A percentile compares a stretch with the other conserved stretches of the same genome.
Conservation (phyloP, 2,113 vertebrate species). For the Pangasianodon hypophthalmus region DNA sequence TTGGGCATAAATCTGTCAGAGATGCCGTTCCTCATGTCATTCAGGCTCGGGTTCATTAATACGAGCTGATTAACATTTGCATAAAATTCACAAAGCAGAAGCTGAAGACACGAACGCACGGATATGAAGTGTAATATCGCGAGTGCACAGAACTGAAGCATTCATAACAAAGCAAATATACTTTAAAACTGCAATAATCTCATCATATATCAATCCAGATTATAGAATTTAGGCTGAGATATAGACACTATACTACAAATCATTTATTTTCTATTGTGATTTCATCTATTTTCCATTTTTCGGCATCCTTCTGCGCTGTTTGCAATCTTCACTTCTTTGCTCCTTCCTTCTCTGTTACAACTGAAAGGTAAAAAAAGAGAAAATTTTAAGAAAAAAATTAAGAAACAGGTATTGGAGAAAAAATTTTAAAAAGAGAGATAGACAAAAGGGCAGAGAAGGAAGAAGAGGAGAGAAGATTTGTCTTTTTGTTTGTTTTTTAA, state of each 20-base stretch:
- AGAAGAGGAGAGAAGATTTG: not conserved
- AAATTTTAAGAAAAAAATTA: conserved; percentile 24
- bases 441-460: not conserved
- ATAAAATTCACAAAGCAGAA: conserved; percentile 3
- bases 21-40: not conserved
- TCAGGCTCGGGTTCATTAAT: conserved; percentile 7
- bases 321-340: conserved; percentile 65
- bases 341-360: conserved; percentile 66
- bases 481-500: too few species aligned
- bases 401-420: conserved; percentile 25
- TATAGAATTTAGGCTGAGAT: not conserved
- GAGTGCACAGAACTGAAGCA: not conserved
- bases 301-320: conserved; percentile 54
- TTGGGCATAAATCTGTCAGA: not conserved
- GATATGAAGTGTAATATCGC: conserved; percentile 24
- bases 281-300: conserved; percentile 60
- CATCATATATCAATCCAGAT: not conserved
- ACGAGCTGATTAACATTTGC: not conserved
- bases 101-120: not conserved
- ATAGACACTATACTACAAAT: conserved; percentile 55
- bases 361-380: conserved; percentile 54
- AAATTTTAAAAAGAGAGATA: not conserved
- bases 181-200: not conserved
- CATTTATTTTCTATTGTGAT: conserved; percentile 64
- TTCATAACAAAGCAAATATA: not conserved